Evolutionary conservation across 2,113 vertebrate genomes (phyloP), one percentile per base, ranked within the genome.

Genomic region (Strix aluco): DNA sequence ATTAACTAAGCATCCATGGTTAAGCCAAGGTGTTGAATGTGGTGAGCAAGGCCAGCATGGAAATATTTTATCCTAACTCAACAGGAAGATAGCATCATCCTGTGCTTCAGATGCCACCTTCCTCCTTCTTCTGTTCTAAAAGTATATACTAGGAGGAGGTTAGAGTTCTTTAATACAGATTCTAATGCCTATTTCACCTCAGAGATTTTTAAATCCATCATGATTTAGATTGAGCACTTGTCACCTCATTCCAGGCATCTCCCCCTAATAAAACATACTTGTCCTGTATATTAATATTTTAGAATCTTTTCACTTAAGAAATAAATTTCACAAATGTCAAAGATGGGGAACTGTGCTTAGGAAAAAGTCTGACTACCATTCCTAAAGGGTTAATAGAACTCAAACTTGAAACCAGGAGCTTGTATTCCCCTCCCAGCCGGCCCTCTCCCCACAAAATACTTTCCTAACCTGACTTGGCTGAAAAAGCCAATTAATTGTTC

Each of bases 401-500:
- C 74, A 86, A 70, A 91, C 49, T 74, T 92, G 74, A 96, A 96
- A 94, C 69, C 69, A 95, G 73, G 30, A 82, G 46, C 13, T 77
- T 89, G 47, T 66, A 81, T 52, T 93, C 46, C 58, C 66, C 55
- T 92, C 93, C 73, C 55, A 75, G 83, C 47, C 7, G 0, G 25
- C 51, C 85, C 89, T 57, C 81, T 59, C 72, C 94, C 66, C 21
- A 2, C 74, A 84, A 93, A 94, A 97, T 95, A 95, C 88, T 98
- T 98, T 97, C 97, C 90, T 98, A 98, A 98, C 95, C 95, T 96
- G 92, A 82, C 93, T 97, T 97, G 98, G 96, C 97, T 97, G 82
- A 92, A 98, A 98, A 98, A 97, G 89, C 94, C 95, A 97, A 98
- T 98, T 97, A 98, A 97, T 97, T 97, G 95, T 97, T 97, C 88